Conservation (phyloP, 2,888 invertebrate genomes). For the Drosophila infuscata region DNA sequence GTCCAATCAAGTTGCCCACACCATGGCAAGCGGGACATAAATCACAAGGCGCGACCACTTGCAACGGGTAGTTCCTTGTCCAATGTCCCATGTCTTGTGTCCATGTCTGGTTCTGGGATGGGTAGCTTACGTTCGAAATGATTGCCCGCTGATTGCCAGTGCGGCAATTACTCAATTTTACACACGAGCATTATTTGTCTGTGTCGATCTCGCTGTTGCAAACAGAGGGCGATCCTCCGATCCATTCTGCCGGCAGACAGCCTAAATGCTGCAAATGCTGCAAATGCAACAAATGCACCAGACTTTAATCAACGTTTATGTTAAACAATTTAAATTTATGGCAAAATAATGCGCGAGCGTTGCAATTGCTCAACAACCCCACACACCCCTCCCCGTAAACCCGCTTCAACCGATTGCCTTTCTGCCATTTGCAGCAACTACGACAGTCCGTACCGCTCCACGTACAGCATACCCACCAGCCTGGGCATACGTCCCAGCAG, state of each 20-base stretch:
- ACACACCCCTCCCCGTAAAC: not conserved
- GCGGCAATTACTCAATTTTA: conserved; percentile 80
- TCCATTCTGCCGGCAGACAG: conserved; percentile 47
- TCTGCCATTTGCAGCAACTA: conserved; percentile 78
- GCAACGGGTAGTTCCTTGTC: conserved; percentile 45
- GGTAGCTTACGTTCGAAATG: conserved; percentile 63
- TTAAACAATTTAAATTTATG: conserved; percentile 82
- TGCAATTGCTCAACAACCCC: conserved; percentile 69
- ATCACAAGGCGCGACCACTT: conserved; percentile 75
- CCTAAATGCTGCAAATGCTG: conserved; percentile 54
- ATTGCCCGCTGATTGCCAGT: conserved; percentile 80
- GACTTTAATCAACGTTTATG: conserved; percentile 81
- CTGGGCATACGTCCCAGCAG: conserved; percentile 84
- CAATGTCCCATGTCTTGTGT: conserved; percentile 27
- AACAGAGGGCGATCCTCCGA: conserved; percentile 37
- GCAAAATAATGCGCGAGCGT: conserved; percentile 77
- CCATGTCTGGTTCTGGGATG: conserved; percentile 26
- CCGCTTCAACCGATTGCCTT: conserved; percentile 1
- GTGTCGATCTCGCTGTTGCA: conserved; percentile 63
- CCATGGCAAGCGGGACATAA: conserved; percentile 71
- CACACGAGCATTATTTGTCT: conserved; percentile 81
- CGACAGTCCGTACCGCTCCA: conserved; percentile 86
- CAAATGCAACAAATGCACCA: conserved; percentile 38
- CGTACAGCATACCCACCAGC: conserved; percentile 86
- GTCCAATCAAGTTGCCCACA: conserved; percentile 74